phyloP scores from a whole-genome alignment of 2,888 invertebrate species.

The Neoitamus cyanurus region DNA sequence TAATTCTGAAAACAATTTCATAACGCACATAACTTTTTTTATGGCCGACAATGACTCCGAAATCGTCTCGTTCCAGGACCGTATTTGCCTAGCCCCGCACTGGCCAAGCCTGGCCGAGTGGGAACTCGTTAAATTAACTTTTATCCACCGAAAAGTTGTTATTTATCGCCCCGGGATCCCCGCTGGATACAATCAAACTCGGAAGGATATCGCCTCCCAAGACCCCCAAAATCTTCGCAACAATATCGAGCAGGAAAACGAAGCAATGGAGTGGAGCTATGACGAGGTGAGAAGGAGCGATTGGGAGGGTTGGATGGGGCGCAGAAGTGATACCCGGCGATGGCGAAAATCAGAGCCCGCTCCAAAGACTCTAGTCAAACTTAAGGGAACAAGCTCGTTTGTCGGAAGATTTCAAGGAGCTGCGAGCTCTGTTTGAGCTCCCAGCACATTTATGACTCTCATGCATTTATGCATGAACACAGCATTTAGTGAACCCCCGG shows the following conservation, averaged over 20 bases:
- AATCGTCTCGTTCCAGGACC: slow-evolving; percentile 9
- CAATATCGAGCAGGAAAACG: not conserved
- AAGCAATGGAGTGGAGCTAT: not conserved
- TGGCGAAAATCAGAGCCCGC: slow-evolving; percentile 40
- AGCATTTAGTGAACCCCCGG: slow-evolving; percentile 27
- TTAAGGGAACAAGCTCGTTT: slow-evolving; percentile 41
- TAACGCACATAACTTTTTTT: slow-evolving; percentile 45
- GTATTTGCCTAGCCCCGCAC: not conserved
- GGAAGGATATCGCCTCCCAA: not conserved
- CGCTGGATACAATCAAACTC: slow-evolving; percentile 16
- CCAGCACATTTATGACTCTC: slow-evolving; percentile 22
- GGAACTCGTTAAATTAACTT: slow-evolving; percentile 52
- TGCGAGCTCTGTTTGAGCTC: slow-evolving; percentile 14
- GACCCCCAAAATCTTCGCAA: not conserved
- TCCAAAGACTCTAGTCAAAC: slow-evolving; percentile 25
- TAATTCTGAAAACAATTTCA: slow-evolving; percentile 46
- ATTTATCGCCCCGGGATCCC: slow-evolving; percentile 47
- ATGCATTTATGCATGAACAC: slow-evolving; percentile 43
- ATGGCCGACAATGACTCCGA: slow-evolving; percentile 44
- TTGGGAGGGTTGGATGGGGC: not conserved
- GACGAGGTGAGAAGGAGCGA: not conserved
- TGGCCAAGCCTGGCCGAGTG: slow-evolving; percentile 10
- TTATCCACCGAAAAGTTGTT: slow-evolving; percentile 52
- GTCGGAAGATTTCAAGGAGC: slow-evolving; percentile 16
- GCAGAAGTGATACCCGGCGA: slow-evolving; percentile 16